Evolutionary conservation across 1,140 invertebrate species (phyloP), one percentile per base, ranked within the genome.

Genomic region (Eriosoma lanigerum): DNA sequence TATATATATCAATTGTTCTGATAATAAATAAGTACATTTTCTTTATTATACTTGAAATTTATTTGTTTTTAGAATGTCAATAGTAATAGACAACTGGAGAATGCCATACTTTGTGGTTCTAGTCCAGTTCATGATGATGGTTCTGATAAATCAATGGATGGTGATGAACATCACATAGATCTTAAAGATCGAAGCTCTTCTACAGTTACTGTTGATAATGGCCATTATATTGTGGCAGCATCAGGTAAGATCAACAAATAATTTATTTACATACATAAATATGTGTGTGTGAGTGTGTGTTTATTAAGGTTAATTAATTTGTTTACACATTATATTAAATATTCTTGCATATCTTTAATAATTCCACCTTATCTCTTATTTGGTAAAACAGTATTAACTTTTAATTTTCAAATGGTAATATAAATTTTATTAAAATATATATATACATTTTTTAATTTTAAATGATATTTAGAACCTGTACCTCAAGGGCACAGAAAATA

Each of bases 41-140:
- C 62, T 48, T 56, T 62, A 56, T 78, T 62, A 17, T 38, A 38
- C 17, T 44, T 58, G n/a, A 24, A n/a, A 8, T 5, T n/a, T 72
- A 10, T 58, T 5, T 56, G 0, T 9, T 76, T 54, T 54, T 3
- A 76, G 75, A 78, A 78, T 62, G 75, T 78, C 1, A 60, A 44
- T 78, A 78, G 38, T 48, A 60, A 48, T 78, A 78, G 75, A 62
- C 75, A 78, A 26, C 46, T 78, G 21, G 75, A 78, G 26, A 78
- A 56, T 46, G 54, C 75, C 21, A 62, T 78, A 58, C 19, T 78
- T 0, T 78, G 75, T 60, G 44, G 75, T 62, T 29, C 68, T 26
- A 78, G 75, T 29, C 75, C 75, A 48, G 75, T 78, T 60, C 56
- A 78, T 48, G 75, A 78, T 48, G 75, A 78, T n/a, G 75, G 75